Evolutionary conservation across 2,797 vertebrate genomes (phyloP).

Genomic region (Aeoliscus strigatus): DNA sequence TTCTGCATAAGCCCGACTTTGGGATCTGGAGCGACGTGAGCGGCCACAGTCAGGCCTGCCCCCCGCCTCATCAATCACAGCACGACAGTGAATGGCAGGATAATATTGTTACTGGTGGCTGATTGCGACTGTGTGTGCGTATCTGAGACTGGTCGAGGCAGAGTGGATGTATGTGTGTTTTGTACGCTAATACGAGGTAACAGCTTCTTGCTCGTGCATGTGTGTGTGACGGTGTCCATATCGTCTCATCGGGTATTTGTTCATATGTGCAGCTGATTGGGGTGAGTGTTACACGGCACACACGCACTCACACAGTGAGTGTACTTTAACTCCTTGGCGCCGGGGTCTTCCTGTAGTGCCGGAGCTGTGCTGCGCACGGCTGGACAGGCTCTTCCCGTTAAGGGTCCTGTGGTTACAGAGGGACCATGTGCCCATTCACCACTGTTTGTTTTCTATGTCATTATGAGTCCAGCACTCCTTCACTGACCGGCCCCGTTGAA

Average conservation of each 20-base stretch:
- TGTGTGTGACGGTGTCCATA: constrained; percentile 10
- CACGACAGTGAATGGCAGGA: constrained; percentile 74
- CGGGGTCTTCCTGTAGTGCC: constrained; percentile 68
- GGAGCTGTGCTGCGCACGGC: constrained; percentile 45
- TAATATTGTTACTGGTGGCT: constrained; percentile 75
- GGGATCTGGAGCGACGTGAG: constrained; percentile 24
- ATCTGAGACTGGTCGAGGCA: constrained; percentile 11
- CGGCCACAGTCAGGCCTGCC: constrained; percentile 20
- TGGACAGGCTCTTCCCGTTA: constrained; percentile 73
- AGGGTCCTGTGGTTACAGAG: constrained; percentile 66
- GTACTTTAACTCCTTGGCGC: constrained; percentile 74
- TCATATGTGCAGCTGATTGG: constrained; percentile 20
- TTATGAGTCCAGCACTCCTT: constrained; percentile 73
- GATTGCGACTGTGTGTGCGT: constrained; percentile 55
- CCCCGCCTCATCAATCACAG: constrained; percentile 69
- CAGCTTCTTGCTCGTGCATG: not conserved
- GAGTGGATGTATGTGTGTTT: constrained; percentile 19
- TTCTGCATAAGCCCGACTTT: constrained; percentile 40
- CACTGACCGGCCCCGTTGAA: constrained; percentile 65
- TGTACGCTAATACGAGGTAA: too few species aligned
- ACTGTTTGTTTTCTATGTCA: constrained; percentile 79
- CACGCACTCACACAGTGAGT: constrained; percentile 44
- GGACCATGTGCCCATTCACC: constrained; percentile 77
- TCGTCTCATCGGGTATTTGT: constrained; percentile 23
- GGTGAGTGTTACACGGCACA: constrained; percentile 6